Conservation (phyloP, 1,140 invertebrate species). For the Drosophila arizonae region DNA sequence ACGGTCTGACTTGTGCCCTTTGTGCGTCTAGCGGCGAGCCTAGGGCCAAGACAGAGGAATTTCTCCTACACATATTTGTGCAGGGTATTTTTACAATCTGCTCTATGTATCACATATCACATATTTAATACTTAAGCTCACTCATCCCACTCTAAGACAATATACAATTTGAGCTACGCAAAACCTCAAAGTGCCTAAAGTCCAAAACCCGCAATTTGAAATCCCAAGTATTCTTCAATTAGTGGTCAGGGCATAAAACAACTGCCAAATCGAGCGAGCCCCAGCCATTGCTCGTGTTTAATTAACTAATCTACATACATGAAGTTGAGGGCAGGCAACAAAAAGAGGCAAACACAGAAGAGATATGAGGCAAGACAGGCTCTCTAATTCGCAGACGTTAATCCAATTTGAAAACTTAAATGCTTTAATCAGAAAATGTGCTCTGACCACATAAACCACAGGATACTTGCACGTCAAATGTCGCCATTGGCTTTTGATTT, state of each 20-base stretch:
- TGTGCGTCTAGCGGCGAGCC: neutral
- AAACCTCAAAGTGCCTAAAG: constrained; percentile 41
- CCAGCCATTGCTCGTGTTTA: constrained; percentile 58
- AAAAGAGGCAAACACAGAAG: neutral
- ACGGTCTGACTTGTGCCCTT: constrained; percentile 42
- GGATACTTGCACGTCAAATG: constrained; percentile 46
- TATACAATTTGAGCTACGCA: constrained; percentile 14
- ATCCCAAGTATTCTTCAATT: constrained; percentile 50
- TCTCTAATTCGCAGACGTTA: constrained; percentile 20
- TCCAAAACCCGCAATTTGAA: constrained; percentile 36
- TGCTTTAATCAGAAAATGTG: constrained; percentile 54
- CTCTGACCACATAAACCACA: constrained; percentile 49
- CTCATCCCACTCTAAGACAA: neutral
- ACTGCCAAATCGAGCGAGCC: constrained; percentile 11
- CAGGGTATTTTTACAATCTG: neutral
- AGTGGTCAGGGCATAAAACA: constrained; percentile 38
- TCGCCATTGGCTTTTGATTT: constrained; percentile 18
- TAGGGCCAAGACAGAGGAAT: neutral
- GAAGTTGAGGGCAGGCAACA: neutral
- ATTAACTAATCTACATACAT: constrained; percentile 51
- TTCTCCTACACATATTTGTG: constrained; percentile 23
- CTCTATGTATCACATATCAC: neutral
- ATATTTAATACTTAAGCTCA: neutral
- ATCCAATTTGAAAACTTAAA: constrained; percentile 62
- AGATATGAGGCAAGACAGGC: too few species aligned